A percentile compares a stretch with the other conserved stretches of the same genome.
These are phyloP conservation scores for Meles meles DNA, from an alignment of 2,113 vertebrate species.

Conservation along the genomic window DNA sequence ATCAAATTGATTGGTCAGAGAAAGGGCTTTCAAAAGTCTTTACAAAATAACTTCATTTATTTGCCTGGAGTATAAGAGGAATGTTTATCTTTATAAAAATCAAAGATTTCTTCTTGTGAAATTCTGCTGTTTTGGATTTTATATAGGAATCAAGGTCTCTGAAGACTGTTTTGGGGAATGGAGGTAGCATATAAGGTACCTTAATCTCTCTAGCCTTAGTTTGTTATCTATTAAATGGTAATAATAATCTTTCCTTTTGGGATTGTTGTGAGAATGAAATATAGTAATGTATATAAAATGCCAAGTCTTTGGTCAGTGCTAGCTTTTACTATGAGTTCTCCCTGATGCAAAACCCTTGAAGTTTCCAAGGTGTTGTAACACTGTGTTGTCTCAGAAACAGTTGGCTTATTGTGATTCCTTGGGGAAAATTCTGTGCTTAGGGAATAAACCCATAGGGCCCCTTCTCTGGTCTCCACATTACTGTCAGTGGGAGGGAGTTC, in stretches of 20 bases:
- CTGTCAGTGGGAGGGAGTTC: not conserved
- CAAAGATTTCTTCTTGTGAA: not conserved
- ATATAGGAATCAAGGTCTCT: not conserved
- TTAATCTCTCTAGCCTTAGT: not conserved
- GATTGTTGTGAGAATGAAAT: conserved; percentile 8
- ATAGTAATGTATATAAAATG: not conserved
- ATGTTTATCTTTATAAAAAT: conserved; percentile 32
- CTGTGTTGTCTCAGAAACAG: not conserved
- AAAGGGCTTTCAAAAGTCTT: not conserved
- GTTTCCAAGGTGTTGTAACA: not conserved
- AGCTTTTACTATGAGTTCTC: not conserved
- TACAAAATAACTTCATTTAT: conserved; percentile 12
- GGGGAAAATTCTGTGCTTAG: not conserved
- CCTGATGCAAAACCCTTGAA: not conserved
- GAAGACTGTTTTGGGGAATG: not conserved
- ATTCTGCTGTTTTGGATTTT: conserved; percentile 31
- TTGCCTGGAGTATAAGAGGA: not conserved
- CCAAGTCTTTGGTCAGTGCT: not conserved
- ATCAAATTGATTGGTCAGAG: not conserved
- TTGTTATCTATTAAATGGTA: not conserved
- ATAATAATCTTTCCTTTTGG: not conserved
- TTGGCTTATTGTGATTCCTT: not conserved
- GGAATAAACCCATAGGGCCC: not conserved
- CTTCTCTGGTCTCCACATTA: not conserved
- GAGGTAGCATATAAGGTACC: not conserved